phyloP scores from a whole-genome alignment of 2,797 vertebrate species.

The Chanos chanos region DNA sequence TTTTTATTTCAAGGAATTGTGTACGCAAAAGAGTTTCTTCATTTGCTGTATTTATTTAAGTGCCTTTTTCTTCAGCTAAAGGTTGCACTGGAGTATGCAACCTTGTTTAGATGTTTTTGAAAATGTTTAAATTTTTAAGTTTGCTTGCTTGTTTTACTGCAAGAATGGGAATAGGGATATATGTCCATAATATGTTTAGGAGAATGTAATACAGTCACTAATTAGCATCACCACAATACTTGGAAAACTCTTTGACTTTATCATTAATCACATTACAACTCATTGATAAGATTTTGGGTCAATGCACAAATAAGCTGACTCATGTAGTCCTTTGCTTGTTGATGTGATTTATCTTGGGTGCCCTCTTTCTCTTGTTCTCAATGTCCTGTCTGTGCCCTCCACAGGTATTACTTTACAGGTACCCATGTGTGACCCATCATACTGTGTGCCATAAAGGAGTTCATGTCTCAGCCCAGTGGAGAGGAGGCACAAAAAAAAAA shows the following conservation, averaged over 20 bases:
- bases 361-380: conserved; percentile 40
- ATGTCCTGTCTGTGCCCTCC: conserved; percentile 46
- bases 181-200: neutral
- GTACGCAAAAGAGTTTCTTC: no score
- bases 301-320: conserved; percentile 51
- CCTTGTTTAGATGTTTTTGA: no score
- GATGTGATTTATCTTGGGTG: conserved; percentile 50
- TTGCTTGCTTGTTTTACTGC: no score
- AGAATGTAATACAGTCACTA: conserved; percentile 2
- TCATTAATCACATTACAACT: conserved; percentile 47
- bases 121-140: no score
- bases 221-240: conserved; percentile 13
- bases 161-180: no score
- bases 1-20: no score
- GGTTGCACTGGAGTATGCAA: no score
- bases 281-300: conserved; percentile 58
- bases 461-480: conserved; percentile 51
- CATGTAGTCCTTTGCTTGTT: conserved; percentile 29
- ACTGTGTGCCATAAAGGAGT: conserved; percentile 51
- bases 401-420: conserved; percentile 62
- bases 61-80: no score
- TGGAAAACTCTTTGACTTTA: conserved; percentile 45
- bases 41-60: no score
- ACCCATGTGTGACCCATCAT: conserved; percentile 50
- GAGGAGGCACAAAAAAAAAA: conserved; percentile 26